Evolutionary conservation across 2,113 vertebrate genomes (phyloP).

Genomic region (Willisornis vidua): DNA sequence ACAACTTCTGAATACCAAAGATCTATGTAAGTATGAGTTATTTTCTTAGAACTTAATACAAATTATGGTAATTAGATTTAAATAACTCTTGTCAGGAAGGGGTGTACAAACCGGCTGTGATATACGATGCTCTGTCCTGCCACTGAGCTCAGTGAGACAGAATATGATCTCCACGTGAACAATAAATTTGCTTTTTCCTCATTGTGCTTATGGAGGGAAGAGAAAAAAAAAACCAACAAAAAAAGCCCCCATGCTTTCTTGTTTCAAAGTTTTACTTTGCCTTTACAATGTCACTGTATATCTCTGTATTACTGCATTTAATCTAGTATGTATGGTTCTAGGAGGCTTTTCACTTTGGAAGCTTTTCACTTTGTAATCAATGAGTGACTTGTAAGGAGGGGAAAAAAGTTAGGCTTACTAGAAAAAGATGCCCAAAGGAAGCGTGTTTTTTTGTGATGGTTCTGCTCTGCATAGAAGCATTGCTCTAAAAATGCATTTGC

Average conservation of each 20-base stretch:
- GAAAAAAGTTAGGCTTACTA: not conserved
- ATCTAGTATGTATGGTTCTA: not conserved
- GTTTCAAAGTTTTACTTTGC: not conserved
- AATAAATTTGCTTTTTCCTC: not conserved
- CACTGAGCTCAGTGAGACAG: not conserved
- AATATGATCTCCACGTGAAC: not conserved
- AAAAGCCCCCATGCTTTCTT: not conserved
- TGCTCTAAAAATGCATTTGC: not conserved
- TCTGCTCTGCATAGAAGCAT: not conserved
- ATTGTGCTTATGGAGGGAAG: not conserved
- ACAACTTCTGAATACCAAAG: not conserved
- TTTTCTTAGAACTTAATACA: not conserved
- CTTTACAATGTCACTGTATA: not conserved
- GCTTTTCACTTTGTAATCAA: not conserved
- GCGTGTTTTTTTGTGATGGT: not conserved
- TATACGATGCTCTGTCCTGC: not conserved
- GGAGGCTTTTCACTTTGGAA: not conserved
- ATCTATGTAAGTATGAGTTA: not conserved
- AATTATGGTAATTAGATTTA: constrained; percentile 7
- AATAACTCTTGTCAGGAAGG: not conserved
- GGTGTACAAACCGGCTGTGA: not conserved
- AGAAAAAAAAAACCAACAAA: not conserved
- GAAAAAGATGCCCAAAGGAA: not conserved
- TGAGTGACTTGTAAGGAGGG: not conserved
- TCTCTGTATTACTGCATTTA: not conserved